phyloP scores from a whole-genome alignment of 2,888 invertebrate species.

The Nudaria mundana region DNA sequence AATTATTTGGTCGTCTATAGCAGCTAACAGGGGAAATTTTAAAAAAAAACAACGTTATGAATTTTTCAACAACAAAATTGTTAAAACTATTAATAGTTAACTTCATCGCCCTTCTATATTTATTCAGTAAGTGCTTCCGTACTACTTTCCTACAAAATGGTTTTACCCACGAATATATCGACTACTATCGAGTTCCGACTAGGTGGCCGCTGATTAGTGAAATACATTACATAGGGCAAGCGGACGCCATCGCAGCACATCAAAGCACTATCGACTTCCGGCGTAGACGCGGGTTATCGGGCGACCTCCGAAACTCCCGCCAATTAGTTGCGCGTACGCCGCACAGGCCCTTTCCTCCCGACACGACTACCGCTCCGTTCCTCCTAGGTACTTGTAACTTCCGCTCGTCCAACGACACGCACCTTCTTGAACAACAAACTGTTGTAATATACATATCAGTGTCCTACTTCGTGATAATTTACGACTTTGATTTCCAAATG shows the following conservation, averaged over 20 bases:
- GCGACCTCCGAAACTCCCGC: slow-evolving; percentile 75
- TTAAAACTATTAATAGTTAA: not conserved
- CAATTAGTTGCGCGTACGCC: slow-evolving; percentile 63
- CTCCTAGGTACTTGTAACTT: too few relatives aligned
- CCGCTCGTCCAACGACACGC: slow-evolving; percentile 46
- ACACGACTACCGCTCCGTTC: too few relatives aligned
- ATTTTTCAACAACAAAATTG: not conserved
- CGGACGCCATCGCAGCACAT: slow-evolving; percentile 66
- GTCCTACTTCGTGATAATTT: slow-evolving; percentile 14
- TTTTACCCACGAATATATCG: not conserved
- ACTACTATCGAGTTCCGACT: slow-evolving; percentile 3
- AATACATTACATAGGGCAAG: slow-evolving; percentile 43
- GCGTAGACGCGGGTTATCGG: slow-evolving; percentile 71
- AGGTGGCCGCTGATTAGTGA: slow-evolving; percentile 34
- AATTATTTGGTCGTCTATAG: not conserved
- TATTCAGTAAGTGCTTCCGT: slow-evolving; percentile 1
- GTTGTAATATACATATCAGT: slow-evolving; percentile 26
- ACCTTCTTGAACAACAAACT: slow-evolving; percentile 38
- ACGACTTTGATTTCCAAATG: not conserved
- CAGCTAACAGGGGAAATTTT: not conserved
- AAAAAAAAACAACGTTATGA: not conserved
- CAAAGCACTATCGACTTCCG: slow-evolving; percentile 77
- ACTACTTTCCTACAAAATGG: slow-evolving; percentile 5
- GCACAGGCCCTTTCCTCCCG: too few relatives aligned
- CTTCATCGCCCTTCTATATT: slow-evolving; percentile 1